phyloP scores from a whole-genome alignment of 2,113 vertebrate genomes.

The Mandrillus leucophaeus region DNA sequence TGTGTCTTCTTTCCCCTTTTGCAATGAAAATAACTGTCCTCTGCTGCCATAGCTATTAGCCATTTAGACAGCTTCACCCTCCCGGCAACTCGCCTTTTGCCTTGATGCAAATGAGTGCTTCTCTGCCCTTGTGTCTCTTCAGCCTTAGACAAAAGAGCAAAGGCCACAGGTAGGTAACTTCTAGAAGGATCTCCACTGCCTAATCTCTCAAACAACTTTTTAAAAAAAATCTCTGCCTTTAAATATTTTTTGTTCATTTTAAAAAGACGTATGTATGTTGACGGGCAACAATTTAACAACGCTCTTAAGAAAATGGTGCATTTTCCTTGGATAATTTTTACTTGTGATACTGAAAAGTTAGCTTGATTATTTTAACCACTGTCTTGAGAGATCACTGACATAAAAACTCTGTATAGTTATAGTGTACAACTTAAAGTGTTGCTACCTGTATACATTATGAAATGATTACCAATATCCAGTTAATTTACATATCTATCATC shows the following conservation, averaged over 20 bases:
- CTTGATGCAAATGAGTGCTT: neutral
- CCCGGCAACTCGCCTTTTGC: neutral
- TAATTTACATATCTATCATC: neutral
- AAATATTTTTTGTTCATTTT: rapidly evolving
- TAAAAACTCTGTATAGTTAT: neutral
- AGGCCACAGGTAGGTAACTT: too few species aligned
- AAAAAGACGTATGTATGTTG: neutral
- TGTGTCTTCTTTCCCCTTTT: neutral
- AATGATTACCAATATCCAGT: too few species aligned
- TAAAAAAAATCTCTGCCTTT: neutral
- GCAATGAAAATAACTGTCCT: rapidly evolving
- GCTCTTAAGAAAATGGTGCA: neutral
- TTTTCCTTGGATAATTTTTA: neutral
- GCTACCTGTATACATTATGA: neutral
- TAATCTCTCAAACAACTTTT: neutral
- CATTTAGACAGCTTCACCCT: rapidly evolving
- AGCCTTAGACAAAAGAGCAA: neutral
- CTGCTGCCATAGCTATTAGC: rapidly evolving
- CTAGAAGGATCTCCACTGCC: rapidly evolving
- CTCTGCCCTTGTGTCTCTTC: slow-evolving; percentile 2
- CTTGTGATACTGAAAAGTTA: neutral
- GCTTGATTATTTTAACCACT: neutral
- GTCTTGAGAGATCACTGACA: neutral
- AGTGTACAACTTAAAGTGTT: neutral
- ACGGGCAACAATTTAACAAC: neutral